Evolutionary conservation across 2,888 invertebrate genomes (phyloP), one percentile per base, ranked within the genome.

Genomic region (Hypomecis atomaria): DNA sequence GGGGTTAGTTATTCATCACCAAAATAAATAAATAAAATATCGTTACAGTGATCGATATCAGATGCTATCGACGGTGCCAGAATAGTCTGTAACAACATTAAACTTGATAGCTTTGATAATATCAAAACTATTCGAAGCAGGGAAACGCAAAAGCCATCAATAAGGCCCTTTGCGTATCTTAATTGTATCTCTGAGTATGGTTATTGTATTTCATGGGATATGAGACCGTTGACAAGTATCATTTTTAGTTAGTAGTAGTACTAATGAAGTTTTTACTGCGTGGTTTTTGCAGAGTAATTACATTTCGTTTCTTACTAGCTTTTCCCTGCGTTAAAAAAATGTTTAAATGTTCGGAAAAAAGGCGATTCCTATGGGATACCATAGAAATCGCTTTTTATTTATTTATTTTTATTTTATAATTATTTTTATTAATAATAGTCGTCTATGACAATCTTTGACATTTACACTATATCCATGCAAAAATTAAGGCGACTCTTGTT

Each of bases 51-150:
- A 23, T 23, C 23, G 23, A 23, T n/a, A 23, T 23, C 23, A 23
- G 23, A 23, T 4, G 7, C 5, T 40, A 8, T 40, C 40, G 40
- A 40, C 7, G 9, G 40, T 10, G 10, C 40, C 7, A 40, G 40
- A 40, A 40, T 10, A 40, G 40, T 8, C 7, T 40, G 7, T 23
- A 23, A 23, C 6, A 10, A 38, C 49, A 55, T 55, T 59, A 59
- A 63, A 59, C 59, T 59, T 48, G 36, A 58, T 53, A 57, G 49
- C 54, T 55, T 59, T 49, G 59, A 59, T 63, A 58, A 59, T 33
- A 59, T 55, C 59, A 34, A 44, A 55, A 63, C 63, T 63, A 54
- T 63, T 38, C 34, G 6, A 13, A 11, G 47, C 6, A 53, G 34
- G 59, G 54, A 63, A 55, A 55, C 38, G 40, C 8, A 9, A 48